Conservation (phyloP, 2,797 vertebrate genomes). For the Kryptolebias ocellatus region DNA sequence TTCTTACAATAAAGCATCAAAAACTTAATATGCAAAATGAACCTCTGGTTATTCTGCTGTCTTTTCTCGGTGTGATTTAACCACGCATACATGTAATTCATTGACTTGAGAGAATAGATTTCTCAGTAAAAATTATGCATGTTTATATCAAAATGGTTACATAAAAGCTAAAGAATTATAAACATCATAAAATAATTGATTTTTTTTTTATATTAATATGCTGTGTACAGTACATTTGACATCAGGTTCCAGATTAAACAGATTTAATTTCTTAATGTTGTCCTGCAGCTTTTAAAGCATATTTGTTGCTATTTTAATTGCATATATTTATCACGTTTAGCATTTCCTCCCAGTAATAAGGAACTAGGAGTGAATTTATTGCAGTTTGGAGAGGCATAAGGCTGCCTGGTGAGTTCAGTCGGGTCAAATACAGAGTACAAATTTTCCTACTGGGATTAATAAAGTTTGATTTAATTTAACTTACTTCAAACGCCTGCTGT, state of each 20-base stretch:
- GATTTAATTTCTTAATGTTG: neutral
- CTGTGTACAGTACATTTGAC: neutral
- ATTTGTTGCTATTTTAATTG: neutral
- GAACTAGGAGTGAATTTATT: neutral
- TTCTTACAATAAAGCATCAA: neutral
- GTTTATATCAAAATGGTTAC: neutral
- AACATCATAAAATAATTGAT: neutral
- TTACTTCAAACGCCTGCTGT: constrained; percentile 3
- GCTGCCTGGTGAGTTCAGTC: neutral
- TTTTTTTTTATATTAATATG: neutral
- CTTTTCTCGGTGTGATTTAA: neutral
- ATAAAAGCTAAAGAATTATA: neutral
- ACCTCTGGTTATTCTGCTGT: too few relatives aligned
- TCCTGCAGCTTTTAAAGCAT: neutral
- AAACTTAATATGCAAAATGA: neutral
- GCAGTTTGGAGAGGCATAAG: neutral
- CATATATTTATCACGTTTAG: neutral
- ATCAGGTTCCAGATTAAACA: neutral
- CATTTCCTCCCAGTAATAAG: neutral
- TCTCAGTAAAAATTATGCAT: neutral
- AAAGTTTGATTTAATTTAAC: constrained; percentile 51
- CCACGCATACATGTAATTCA: neutral
- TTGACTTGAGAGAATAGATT: neutral
- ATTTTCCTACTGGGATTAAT: constrained; percentile 27
- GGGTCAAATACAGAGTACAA: constrained; percentile 40